phyloP scores from a whole-genome alignment of 2,113 vertebrate genomes.

The Callorhinus ursinus region DNA sequence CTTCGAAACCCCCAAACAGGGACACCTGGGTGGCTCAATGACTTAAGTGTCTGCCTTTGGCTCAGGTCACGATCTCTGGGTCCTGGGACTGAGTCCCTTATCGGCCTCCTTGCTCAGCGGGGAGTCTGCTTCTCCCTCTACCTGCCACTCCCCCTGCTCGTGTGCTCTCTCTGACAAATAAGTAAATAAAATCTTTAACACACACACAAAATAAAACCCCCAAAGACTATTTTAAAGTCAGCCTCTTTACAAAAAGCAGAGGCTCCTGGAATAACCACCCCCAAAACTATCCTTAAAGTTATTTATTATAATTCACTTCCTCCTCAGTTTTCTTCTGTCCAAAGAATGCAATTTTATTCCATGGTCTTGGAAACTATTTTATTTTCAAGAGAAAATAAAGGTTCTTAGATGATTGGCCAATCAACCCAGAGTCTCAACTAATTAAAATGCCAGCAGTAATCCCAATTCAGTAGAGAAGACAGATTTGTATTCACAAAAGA shows the following conservation, averaged over 20 bases:
- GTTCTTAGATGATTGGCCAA: neutral
- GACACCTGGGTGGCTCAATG: neutral
- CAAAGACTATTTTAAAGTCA: constrained; percentile 7
- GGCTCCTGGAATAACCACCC: neutral
- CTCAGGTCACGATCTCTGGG: neutral
- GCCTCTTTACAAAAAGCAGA: neutral
- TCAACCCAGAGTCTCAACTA: constrained; percentile 25
- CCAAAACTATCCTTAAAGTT: neutral
- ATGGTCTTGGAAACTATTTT: constrained; percentile 36
- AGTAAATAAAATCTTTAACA: neutral
- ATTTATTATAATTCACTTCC: constrained; percentile 20
- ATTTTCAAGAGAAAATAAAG: constrained; percentile 42
- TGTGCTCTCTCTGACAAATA: neutral
- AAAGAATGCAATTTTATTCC: constrained; percentile 17
- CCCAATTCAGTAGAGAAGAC: constrained; percentile 12
- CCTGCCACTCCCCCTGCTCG: neutral
- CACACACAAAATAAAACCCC: neutral
- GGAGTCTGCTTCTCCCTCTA: neutral
- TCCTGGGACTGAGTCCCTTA: neutral
- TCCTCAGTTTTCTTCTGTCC: neutral
- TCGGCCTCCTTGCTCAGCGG: neutral
- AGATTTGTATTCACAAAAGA: constrained; percentile 36
- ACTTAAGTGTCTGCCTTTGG: neutral
- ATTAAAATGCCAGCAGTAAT: constrained; percentile 53
- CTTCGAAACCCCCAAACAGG: neutral